Base-by-base conservation (phyloP, 2,797 vertebrate genomes). In the Denticeps clupeoides region DNA sequence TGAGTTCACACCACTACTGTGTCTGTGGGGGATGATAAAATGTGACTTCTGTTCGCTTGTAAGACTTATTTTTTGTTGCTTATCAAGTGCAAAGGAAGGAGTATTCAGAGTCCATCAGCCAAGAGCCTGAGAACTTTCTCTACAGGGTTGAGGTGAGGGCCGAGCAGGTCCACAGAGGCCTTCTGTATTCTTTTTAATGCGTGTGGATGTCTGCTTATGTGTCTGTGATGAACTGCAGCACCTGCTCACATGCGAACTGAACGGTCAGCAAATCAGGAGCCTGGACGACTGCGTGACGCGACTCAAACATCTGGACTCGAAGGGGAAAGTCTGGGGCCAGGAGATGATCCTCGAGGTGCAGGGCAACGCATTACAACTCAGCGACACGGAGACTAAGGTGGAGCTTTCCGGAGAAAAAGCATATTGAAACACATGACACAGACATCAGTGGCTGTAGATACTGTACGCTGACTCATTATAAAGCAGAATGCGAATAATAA, bases 301-400 rank as follows among this genome's bases (percentile, higher is more conserved):
- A 40, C 82, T 97, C 7, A 82, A 78, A 64, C 65, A 42, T 18
- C 70, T 94, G 69, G 74, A 92, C 0, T 65, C 70, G 1, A 85
- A 87, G 73, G 86, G 89, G 2, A 82, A 85, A 2, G 41, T 97
- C 35, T 97, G 93, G 93, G 83, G 83, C 1, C 93, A 97, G 71
- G 78, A 89, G 5, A 81, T 97, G 86, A 61, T 87, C 67, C 69
- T 97, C 59, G 81, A 87, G 35, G 62, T 82, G 48, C 74, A 61
- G 49, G 65, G 77, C 5, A 62, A 72, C 37, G 52, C 78, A 40
- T 31, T 97, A 15, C 60, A 83, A 62, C 80, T 97, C 53, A 80
- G 65, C 12, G 93, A 97, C 65, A 86, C 88, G 1, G 89, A 95
- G 70, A 88, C 88, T 22, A 87, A 87, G 87, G 93, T 97, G 37